Base-by-base conservation (phyloP, 2,113 vertebrate species). In the Lycocorax pyrrhopterus region DNA sequence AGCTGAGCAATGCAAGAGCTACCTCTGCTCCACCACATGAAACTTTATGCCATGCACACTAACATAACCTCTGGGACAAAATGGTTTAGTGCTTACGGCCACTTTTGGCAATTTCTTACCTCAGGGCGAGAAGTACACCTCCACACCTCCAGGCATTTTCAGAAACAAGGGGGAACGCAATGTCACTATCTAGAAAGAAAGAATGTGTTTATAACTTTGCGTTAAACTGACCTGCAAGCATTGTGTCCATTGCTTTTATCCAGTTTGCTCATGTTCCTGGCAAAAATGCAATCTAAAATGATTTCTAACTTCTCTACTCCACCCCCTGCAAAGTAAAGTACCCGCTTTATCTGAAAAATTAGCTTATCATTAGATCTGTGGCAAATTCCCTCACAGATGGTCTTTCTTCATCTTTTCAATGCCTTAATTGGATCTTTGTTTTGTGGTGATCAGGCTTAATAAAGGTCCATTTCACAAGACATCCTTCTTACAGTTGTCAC, bases 381-480 rank as follows among this genome's bases (percentile, higher is more conserved):
- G 84, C 86, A 92, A 96, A 94, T 83, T 94, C 82, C 86, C 58
- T 83, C 96, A 74, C 96, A 97, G 96, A 97, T 97, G 97, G 95
- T 88, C 87, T 56, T 52, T 68, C 89, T 93, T 96, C 89, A 96
- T 94, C 88, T 91, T 94, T 91, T 85, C 73, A 94, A 68, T 93
- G 53, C 72, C 81, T 92, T 97, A 96, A 97, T 46, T 84, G 92
- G 95, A 97, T 97, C 78, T 90, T 93, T 52, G 89, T 89, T 94
- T 96, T 84, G 66, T 52, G 41, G 55, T 21, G 18, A 93, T 94
- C 63, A 90, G 87, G 89, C 79, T 93, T 87, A 95, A 94, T 92
- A 85, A 81, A 90, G 63, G 55, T 80, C 43, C 29, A 91, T 93
- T 97, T 95, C 81, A 72, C 64, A 67, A 64, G 66, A 44, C 32